These are phyloP conservation scores for Cyphomyrmex costatus DNA, from an alignment of 1,140 invertebrate genomes.

Conservation along the genomic window DNA sequence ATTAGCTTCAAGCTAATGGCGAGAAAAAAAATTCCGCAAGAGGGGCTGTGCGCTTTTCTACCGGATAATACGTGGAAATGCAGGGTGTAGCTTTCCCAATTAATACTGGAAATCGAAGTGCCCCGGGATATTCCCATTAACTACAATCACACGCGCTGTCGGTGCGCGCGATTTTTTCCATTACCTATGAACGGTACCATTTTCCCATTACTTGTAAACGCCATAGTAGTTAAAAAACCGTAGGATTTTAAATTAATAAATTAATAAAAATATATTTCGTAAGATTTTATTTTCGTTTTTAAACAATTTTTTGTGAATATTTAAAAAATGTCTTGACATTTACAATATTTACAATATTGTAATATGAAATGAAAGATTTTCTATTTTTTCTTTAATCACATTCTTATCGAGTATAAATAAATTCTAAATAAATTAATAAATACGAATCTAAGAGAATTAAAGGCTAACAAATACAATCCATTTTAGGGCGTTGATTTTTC, in stretches of 20 bases:
- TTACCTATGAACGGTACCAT: conserved; percentile 53
- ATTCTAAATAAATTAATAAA: background rate
- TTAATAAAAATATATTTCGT: no score
- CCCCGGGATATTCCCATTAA: conserved; percentile 68
- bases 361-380: conserved; percentile 14
- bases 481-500: background rate
- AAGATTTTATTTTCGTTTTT: conserved; percentile 38
- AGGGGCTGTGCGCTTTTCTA: conserved; percentile 51
- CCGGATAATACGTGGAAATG: conserved; percentile 70
- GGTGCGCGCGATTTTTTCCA: conserved; percentile 37
- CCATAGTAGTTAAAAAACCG: conserved; percentile 1
- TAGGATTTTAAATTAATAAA: no score
- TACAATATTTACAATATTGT: background rate
- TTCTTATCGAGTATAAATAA: conserved; percentile 17
- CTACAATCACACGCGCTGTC: conserved; percentile 46
- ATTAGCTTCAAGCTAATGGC: conserved; percentile 69
- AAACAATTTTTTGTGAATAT: background rate
- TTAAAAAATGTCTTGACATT: background rate
- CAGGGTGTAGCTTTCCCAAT: conserved; percentile 64
- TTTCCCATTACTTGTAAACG: conserved; percentile 66
- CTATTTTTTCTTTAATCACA: conserved; percentile 29
- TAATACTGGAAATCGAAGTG: conserved; percentile 61
- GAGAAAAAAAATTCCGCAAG: conserved; percentile 59
- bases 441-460: background rate
- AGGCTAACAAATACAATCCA: background rate